Percentiles rank a stretch among this genome's conserved stretches.
Evolutionary conservation across 2,113 vertebrate species (phyloP).

Genomic region (Corydoras sp.): DNA sequence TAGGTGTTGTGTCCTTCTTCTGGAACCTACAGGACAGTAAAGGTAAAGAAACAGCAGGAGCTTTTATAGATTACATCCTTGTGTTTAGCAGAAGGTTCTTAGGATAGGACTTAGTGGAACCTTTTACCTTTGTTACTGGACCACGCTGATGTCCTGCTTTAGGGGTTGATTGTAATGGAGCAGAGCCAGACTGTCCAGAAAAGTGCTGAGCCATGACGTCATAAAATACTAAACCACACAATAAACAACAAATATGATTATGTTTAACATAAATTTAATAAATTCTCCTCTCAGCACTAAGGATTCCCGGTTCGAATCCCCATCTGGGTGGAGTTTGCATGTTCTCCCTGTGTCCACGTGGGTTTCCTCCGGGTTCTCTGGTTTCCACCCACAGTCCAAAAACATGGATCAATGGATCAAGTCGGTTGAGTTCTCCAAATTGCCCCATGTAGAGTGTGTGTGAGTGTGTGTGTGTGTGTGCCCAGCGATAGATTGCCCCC

Average conservation of each 20-base stretch:
- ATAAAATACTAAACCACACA: neutral
- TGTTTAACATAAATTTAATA: too few relatives aligned
- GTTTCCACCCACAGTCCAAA: too few relatives aligned
- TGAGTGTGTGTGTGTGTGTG: too few relatives aligned
- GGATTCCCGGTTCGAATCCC: too few relatives aligned
- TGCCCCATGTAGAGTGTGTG: too few relatives aligned
- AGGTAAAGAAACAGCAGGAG: neutral
- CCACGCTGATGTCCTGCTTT: slow-evolving; percentile 23
- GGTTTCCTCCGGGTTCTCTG: too few relatives aligned
- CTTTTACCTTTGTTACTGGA: slow-evolving; percentile 11
- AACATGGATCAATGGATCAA: too few relatives aligned
- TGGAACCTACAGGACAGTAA: slow-evolving; percentile 16
- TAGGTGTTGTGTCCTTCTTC: slow-evolving; percentile 24
- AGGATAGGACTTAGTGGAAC: neutral
- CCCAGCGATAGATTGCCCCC: too few relatives aligned
- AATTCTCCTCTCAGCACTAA: too few relatives aligned
- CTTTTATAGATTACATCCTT: neutral
- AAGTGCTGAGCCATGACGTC: slow-evolving; percentile 43
- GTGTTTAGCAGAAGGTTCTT: neutral
- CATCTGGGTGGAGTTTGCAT: too few relatives aligned
- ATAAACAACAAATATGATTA: neutral
- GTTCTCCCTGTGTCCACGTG: too few relatives aligned
- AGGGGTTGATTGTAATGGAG: slow-evolving; percentile 42
- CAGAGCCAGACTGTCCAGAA: slow-evolving; percentile 31
- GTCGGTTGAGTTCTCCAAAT: too few relatives aligned